phyloP scores from a whole-genome alignment of 2,888 invertebrate species.

The Amblyjoppa proteus region DNA sequence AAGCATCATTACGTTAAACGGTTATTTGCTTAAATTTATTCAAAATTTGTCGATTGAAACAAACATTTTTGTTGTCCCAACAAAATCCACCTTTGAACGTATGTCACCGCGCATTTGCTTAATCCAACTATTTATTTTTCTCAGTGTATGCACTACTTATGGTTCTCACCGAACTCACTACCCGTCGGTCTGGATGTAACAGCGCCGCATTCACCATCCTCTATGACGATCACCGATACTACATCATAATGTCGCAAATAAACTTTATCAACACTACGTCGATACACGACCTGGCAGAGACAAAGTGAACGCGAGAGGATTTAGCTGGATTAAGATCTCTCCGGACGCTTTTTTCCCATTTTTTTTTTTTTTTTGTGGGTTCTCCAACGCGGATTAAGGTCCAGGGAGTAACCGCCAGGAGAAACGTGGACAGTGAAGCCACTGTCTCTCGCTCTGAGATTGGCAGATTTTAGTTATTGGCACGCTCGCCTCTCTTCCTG shows the following conservation, averaged over 20 bases:
- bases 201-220: no score
- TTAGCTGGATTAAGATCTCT: conserved; percentile 44
- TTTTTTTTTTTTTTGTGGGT: conserved; percentile 33
- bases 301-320: conserved; percentile 25
- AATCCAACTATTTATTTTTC: no score
- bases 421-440: conserved; percentile 17
- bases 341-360: background rate
- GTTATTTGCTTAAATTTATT: no score
- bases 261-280: conserved; percentile 50
- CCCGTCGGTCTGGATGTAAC: no score
- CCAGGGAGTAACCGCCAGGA: conserved; percentile 34
- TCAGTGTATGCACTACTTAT: no score
- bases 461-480: conserved; percentile 12
- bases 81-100: no score
- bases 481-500: background rate
- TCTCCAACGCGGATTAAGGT: conserved; percentile 46
- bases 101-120: no score
- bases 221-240: background rate
- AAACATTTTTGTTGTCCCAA: no score
- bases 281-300: conserved; percentile 26
- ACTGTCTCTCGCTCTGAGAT: background rate
- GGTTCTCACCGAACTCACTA: no score
- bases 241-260: background rate
- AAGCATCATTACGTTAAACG: no score
- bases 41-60: no score